phyloP scores from a whole-genome alignment of 2,797 vertebrate species.

The Enteromius argenteus region DNA sequence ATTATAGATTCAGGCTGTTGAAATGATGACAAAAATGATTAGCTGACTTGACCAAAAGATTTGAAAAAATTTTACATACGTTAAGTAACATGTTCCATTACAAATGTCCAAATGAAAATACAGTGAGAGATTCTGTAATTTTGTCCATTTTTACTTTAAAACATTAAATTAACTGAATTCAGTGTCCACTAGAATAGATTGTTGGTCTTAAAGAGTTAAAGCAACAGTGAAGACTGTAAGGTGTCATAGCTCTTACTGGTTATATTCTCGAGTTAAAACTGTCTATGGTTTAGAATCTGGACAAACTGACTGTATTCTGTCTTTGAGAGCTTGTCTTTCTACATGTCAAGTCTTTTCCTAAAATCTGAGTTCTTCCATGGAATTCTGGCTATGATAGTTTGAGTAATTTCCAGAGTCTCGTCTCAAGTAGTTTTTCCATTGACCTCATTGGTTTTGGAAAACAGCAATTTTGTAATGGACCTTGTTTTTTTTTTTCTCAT shows the following conservation, averaged over 20 bases:
- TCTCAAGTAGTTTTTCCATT: conserved; percentile 1
- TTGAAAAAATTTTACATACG: background rate
- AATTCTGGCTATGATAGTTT: conserved; percentile 10
- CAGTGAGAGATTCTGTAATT: background rate
- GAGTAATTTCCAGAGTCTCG: conserved; percentile 1
- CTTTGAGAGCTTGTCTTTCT: conserved; percentile 1
- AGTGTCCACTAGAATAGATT: background rate
- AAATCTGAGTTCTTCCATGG: conserved; percentile 6
- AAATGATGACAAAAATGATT: background rate
- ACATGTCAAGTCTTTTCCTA: background rate
- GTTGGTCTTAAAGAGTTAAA: background rate
- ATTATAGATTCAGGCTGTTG: background rate
- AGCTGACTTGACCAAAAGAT: background rate
- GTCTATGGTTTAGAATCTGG: conserved; percentile 50
- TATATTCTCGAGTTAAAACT: conserved; percentile 17
- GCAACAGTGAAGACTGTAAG: conserved; percentile 69
- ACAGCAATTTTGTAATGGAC: background rate
- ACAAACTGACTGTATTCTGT: conserved; percentile 18
- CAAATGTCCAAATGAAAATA: background rate
- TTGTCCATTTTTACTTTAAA: background rate
- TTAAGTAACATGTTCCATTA: background rate
- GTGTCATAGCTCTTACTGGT: conserved; percentile 67
- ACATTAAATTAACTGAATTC: background rate
- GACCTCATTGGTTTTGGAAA: conserved; percentile 5
- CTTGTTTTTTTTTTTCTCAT: background rate